Percentiles rank a stretch among this genome's conserved stretches.
Conservation (phyloP, 2,888 invertebrate species). For the Netelia inedita region DNA sequence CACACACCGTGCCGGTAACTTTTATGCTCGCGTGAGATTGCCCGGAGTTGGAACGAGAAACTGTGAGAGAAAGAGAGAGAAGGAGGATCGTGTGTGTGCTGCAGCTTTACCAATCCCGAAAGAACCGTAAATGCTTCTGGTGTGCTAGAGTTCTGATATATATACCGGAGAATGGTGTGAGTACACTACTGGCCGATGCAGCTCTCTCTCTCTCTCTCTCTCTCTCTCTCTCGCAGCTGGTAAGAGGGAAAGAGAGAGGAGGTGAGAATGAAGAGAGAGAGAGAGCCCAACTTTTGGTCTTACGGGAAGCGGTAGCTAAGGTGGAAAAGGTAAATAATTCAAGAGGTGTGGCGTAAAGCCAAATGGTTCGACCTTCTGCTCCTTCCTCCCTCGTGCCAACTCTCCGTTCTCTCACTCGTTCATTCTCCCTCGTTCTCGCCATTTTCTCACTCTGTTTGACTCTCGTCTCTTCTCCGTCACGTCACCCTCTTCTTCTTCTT, state of each 20-base stretch:
- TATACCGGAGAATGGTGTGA: slow-evolving; percentile 23
- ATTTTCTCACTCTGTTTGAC: slow-evolving; percentile 30
- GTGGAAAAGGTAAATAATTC: slow-evolving; percentile 78
- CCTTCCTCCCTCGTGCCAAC: slow-evolving; percentile 49
- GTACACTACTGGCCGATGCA: slow-evolving; percentile 53
- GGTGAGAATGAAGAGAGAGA: slow-evolving; percentile 35
- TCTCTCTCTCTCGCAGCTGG: slow-evolving; percentile 3
- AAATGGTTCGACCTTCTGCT: slow-evolving; percentile 73
- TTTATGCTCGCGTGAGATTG: slow-evolving; percentile 68
- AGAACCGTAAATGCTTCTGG: slow-evolving; percentile 64
- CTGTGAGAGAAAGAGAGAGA: slow-evolving; percentile 17
- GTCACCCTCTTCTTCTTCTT: slow-evolving; percentile 26
- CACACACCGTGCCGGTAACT: slow-evolving; percentile 61
- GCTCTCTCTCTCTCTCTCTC: not conserved
- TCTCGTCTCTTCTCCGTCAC: slow-evolving; percentile 52
- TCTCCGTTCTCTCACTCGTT: slow-evolving; percentile 32
- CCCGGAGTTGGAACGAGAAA: slow-evolving; percentile 22
- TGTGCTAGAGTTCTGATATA: slow-evolving; percentile 28
- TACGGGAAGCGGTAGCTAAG: slow-evolving; percentile 62
- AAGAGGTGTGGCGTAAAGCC: slow-evolving; percentile 76
- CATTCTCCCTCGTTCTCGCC: slow-evolving; percentile 19
- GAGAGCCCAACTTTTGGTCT: slow-evolving; percentile 50
- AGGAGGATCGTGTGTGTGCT: slow-evolving; percentile 20
- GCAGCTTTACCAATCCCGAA: slow-evolving; percentile 63
- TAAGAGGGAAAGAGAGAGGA: slow-evolving; percentile 51